These are phyloP conservation scores for Caenorhabditis tropicalis DNA, from an alignment of 1,140 invertebrate species.

Conservation along the genomic window DNA sequence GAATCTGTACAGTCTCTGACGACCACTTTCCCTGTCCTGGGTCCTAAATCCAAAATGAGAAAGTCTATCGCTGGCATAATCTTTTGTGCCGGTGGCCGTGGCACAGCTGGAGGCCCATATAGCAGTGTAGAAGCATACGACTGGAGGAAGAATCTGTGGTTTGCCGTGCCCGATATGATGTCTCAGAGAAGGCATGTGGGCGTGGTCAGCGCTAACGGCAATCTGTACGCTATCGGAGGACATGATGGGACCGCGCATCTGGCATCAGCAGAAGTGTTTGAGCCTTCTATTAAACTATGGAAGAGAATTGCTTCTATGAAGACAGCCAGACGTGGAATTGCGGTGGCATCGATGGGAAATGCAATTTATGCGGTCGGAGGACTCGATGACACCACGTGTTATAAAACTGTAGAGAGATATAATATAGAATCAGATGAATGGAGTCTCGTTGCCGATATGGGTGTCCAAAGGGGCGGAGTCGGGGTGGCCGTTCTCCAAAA, in stretches of 20 bases:
- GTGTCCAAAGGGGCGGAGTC: constrained; percentile 62
- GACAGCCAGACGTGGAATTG: constrained; percentile 87
- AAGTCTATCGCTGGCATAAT: constrained; percentile 58
- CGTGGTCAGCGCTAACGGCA: constrained; percentile 95
- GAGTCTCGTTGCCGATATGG: constrained; percentile 61
- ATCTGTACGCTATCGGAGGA: constrained; percentile 94
- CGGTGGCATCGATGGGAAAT: constrained; percentile 85
- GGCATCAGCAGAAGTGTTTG: constrained; percentile 81
- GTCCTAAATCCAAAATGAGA: neutral
- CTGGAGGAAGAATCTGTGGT: constrained; percentile 93
- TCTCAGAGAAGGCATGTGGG: constrained; percentile 93
- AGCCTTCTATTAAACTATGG: constrained; percentile 96
- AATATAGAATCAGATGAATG: constrained; percentile 61
- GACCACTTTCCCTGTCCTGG: neutral
- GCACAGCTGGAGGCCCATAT: constrained; percentile 61
- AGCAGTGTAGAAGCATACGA: constrained; percentile 87
- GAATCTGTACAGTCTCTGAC: neutral
- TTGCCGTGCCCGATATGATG: constrained; percentile 96
- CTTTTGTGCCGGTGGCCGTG: constrained; percentile 64
- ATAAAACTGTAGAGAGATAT: constrained; percentile 64
- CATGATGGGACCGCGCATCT: constrained; percentile 89
- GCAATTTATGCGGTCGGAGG: constrained; percentile 92
- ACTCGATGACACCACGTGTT: constrained; percentile 85
- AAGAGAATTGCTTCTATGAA: constrained; percentile 96
- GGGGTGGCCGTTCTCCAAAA: constrained; percentile 71